These are phyloP conservation scores for Antheraea mylitta DNA, from an alignment of 1,140 invertebrate species.

Conservation along the genomic window DNA sequence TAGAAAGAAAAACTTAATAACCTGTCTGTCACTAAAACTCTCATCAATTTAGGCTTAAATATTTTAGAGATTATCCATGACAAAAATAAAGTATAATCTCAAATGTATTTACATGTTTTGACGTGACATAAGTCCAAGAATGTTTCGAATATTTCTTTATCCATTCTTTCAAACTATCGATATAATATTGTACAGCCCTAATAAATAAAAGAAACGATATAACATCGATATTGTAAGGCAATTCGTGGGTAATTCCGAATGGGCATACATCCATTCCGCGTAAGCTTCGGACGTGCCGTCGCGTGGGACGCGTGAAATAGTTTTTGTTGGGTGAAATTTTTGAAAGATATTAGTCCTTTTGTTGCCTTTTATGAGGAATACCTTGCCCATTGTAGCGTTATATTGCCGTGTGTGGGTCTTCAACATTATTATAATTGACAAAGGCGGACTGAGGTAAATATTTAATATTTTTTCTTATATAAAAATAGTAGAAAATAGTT, in stretches of 20 bases:
- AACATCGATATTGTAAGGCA: background rate
- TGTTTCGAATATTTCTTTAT: too few relatives aligned
- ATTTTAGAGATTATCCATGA: too few relatives aligned
- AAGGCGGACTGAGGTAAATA: background rate
- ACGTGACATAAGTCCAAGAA: too few relatives aligned
- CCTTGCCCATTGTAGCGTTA: background rate
- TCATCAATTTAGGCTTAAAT: too few relatives aligned
- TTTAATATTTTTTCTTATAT: background rate
- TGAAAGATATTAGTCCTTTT: constrained; percentile 1
- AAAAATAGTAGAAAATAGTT: background rate
- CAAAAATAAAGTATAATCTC: too few relatives aligned
- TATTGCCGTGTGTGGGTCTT: background rate
- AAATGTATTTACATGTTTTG: too few relatives aligned
- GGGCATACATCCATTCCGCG: background rate
- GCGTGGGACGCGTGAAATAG: background rate
- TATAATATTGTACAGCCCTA: background rate
- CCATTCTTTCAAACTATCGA: background rate
- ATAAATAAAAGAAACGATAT: background rate
- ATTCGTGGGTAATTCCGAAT: background rate
- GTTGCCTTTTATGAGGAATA: constrained; percentile 1
- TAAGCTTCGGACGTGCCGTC: background rate
- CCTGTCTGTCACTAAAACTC: too few relatives aligned
- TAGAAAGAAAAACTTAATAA: too few relatives aligned
- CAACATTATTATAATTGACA: background rate
- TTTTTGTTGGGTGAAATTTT: background rate